A percentile compares a stretch with the other conserved stretches of the same genome.
These are phyloP conservation scores for Netta rufina DNA, from an alignment of 2,797 vertebrate species.

Conservation along the genomic window DNA sequence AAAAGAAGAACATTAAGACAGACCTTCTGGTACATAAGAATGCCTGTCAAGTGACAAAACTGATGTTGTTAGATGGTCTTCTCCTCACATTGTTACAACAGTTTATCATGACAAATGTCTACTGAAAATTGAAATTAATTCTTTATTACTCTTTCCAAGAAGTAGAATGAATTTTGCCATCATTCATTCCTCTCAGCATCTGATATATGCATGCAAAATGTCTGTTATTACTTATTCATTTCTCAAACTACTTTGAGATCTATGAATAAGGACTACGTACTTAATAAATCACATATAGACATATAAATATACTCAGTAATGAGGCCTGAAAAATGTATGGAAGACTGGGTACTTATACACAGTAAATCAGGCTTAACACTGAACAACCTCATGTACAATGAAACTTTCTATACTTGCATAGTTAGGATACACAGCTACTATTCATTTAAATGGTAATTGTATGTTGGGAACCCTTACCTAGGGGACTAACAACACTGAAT, in stretches of 20 bases:
- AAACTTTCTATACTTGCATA: background rate
- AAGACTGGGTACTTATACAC: background rate
- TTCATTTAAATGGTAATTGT: background rate
- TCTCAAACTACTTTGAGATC: background rate
- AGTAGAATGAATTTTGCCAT: background rate
- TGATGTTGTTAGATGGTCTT: background rate
- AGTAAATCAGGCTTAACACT: background rate
- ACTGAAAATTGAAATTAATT: constrained; percentile 18
- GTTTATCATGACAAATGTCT: background rate
- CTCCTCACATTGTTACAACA: background rate
- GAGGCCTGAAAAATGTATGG: background rate
- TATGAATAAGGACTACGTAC: background rate
- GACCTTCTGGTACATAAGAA: background rate
- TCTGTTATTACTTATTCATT: constrained; percentile 7
- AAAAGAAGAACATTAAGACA: background rate
- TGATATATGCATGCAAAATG: background rate
- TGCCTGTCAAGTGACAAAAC: background rate
- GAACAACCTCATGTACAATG: background rate
- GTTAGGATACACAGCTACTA: background rate
- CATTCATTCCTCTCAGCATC: background rate
- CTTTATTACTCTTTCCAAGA: constrained; percentile 6
- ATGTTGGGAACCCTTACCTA: background rate
- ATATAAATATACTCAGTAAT: background rate
- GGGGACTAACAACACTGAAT: background rate
- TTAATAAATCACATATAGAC: background rate